Evolutionary conservation across 2,888 invertebrate species (phyloP).

Genomic region (Prosopocoilus inquinatus): DNA sequence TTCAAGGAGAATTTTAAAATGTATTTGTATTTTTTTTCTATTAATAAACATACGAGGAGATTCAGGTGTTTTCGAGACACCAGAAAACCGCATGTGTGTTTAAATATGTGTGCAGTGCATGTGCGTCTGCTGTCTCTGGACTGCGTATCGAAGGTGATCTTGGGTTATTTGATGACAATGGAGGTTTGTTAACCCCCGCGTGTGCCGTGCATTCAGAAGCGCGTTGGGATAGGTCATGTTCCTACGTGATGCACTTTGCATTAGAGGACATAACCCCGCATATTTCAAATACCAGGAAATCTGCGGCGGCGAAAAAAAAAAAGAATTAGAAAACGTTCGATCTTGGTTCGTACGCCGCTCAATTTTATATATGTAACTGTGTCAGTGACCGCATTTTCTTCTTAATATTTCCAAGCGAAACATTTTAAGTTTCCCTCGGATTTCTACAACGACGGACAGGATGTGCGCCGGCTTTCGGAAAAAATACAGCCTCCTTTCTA

Average conservation of each 20-base stretch:
- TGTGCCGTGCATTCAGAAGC: slow-evolving; percentile 41
- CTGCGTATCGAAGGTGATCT: slow-evolving; percentile 18
- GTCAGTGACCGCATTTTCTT: slow-evolving; percentile 10
- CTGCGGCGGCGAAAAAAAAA: neutral
- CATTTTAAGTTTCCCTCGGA: slow-evolving; percentile 5
- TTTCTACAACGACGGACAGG: neutral
- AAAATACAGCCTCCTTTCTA: slow-evolving; percentile 5
- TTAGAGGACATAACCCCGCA: slow-evolving; percentile 7
- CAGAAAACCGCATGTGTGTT: neutral
- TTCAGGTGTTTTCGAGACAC: neutral
- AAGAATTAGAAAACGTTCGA: neutral
- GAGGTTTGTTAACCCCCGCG: slow-evolving; percentile 42
- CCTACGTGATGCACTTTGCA: slow-evolving; percentile 17
- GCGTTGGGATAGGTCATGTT: slow-evolving; percentile 44
- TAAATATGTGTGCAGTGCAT: neutral
- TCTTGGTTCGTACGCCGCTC: neutral
- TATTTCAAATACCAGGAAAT: slow-evolving; percentile 4
- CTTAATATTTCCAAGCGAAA: neutral
- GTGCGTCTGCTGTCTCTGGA: neutral
- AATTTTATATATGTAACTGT: slow-evolving; percentile 3
- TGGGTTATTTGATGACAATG: slow-evolving; percentile 34
- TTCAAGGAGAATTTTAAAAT: too few relatives aligned
- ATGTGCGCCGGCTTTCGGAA: neutral
- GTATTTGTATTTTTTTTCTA: too few relatives aligned
- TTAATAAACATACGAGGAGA: too few relatives aligned